Evolutionary conservation across 30 jellyfish, hydroid and myxozoan genomes (phyloP).

Genomic region (Pseudorhiza aurosa): DNA sequence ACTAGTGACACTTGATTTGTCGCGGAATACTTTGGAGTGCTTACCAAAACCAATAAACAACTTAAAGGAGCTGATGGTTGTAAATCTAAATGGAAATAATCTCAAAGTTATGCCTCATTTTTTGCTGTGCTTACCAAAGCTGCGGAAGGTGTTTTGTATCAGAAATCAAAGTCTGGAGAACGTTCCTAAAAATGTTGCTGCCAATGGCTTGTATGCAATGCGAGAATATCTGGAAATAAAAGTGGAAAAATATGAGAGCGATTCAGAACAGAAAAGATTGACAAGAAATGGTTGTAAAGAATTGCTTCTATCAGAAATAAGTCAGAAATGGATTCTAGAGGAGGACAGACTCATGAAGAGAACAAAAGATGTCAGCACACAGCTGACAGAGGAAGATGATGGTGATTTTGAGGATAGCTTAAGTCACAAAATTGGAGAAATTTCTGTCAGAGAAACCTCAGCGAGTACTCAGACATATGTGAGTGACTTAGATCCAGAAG

Average conservation of each 20-base stretch:
- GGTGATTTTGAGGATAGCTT: background rate
- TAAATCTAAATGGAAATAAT: constrained; percentile 60
- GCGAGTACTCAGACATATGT: constrained; percentile 47
- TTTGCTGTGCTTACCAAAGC: constrained; percentile 58
- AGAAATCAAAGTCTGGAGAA: constrained; percentile 52
- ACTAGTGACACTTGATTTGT: constrained; percentile 37
- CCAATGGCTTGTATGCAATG: constrained; percentile 67
- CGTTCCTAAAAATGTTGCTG: constrained; percentile 59
- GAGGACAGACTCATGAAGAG: constrained; percentile 27
- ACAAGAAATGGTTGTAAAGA: background rate
- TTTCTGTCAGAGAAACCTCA: background rate
- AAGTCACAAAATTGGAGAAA: background rate
- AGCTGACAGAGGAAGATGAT: constrained; percentile 22
- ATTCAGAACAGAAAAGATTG: background rate
- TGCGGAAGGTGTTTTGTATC: constrained; percentile 47
- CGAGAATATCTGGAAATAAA: constrained; percentile 34
- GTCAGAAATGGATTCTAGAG: constrained; percentile 32
- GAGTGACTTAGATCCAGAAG: too few species aligned
- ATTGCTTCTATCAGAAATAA: constrained; percentile 14
- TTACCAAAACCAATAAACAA: constrained; percentile 24
- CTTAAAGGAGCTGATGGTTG: constrained; percentile 35
- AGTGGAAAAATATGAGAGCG: constrained; percentile 51
- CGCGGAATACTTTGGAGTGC: constrained; percentile 31
- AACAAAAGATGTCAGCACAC: constrained; percentile 57
- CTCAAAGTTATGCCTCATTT: constrained; percentile 41